Base-by-base conservation (phyloP, 2,113 vertebrate species). In the Mellivora capensis region DNA sequence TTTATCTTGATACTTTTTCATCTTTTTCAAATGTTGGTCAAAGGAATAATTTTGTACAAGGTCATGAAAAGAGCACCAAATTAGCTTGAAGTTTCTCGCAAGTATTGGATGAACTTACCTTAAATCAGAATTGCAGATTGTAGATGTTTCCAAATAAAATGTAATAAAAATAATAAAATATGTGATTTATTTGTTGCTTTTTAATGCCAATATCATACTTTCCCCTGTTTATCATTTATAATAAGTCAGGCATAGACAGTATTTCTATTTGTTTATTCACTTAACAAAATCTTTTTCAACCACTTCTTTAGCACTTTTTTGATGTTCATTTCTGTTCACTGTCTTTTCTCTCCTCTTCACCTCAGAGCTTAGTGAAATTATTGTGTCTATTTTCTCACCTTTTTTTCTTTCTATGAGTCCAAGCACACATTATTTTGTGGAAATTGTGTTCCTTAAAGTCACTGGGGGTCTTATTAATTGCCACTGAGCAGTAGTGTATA, bases 31-130 rank as follows among this genome's bases (percentile, higher is more conserved):
- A 85, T 47, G 7, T 34, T 93, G 59, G 59, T 83, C 47, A 95
- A 96, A 96, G 29, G 39, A 93, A 82, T 72, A 82, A 95, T 82
- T 93, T 93, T 89, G 29, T 93, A 91, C 31, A 93, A 87, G 54
- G 8, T 64, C 74, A 49, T 44, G 13, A 89, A 37, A 82, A 86
- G 3, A n/a, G 20, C 89, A 93, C 7, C 77, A 94, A 77, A 91
- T 18, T 64, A 86, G 4, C n/a, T 79, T 87, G 13, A 84, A 64
- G 17, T 31, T 64, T 93, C 96, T 44, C 11, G 85, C 1, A 69
- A 47, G 2, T 81, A 79, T 82, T 91, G 7, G 96, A 91, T 90
- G 6, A 95, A 42, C 2, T 76, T 74, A 57, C 6, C 21, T 67
- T 87, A 76, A 86, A 9, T 76, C 3, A 91, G 29, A 93, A 90